These are phyloP conservation scores for Drosophila nigrodunni DNA, from an alignment of 1,140 invertebrate species.

Conservation along the genomic window DNA sequence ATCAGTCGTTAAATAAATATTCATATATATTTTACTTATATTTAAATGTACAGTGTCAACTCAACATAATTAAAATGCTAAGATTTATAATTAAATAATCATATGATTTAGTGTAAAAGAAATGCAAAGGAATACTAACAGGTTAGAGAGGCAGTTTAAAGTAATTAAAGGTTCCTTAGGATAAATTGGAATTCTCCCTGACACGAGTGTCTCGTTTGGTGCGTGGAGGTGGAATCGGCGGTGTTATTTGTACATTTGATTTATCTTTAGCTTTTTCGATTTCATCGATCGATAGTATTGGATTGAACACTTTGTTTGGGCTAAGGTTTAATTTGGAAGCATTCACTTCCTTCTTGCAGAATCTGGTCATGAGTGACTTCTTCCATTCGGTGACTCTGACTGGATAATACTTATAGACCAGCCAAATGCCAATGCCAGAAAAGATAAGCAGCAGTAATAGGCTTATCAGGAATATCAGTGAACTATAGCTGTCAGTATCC, in stretches of 20 bases:
- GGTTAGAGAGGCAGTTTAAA: slow-evolving; percentile 7
- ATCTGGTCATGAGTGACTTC: slow-evolving; percentile 2
- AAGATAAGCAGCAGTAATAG: slow-evolving; percentile 19
- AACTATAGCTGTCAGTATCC: background rate
- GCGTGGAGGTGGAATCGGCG: slow-evolving; percentile 85
- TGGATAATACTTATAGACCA: slow-evolving; percentile 52
- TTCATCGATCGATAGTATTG: slow-evolving; percentile 9
- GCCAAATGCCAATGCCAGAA: slow-evolving; percentile 15
- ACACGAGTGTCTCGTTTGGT: slow-evolving; percentile 80
- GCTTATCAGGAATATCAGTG: slow-evolving; percentile 13
- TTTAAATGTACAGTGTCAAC: background rate
- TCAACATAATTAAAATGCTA: slow-evolving; percentile 6
- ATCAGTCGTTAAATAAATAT: slow-evolving; percentile 21
- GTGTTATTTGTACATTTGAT: slow-evolving; percentile 23
- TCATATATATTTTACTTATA: background rate
- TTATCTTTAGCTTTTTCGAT: slow-evolving; percentile 21
- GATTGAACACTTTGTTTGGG: slow-evolving; percentile 19
- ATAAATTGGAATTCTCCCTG: slow-evolving; percentile 42
- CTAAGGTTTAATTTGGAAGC: background rate
- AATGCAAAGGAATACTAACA: slow-evolving; percentile 29
- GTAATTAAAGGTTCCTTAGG: background rate
- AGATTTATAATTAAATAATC: slow-evolving; percentile 7
- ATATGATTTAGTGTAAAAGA: slow-evolving; percentile 15
- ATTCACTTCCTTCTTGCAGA: slow-evolving; percentile 24
- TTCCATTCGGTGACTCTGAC: slow-evolving; percentile 44